Percentiles rank a stretch among this genome's conserved stretches.
Conservation (phyloP, 2,113 vertebrate species). For the Neogale vison region DNA sequence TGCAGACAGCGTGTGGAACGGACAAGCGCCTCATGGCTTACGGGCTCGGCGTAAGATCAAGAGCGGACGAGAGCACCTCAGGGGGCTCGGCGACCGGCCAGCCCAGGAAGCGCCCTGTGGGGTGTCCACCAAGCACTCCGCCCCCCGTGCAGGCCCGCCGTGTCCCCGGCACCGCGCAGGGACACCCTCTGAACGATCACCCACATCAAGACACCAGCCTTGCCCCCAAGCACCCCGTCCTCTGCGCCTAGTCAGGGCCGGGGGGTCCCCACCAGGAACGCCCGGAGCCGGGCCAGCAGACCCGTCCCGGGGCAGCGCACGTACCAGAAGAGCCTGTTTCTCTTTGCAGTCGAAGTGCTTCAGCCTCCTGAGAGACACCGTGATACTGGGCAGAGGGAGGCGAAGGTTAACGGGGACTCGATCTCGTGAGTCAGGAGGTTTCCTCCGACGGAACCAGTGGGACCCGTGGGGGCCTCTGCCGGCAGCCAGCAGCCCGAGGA, state of each 20-base stretch:
- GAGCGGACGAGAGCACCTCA: too few relatives aligned
- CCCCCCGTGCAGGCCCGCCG: background rate
- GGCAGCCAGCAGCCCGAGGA: background rate
- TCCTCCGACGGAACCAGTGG: background rate
- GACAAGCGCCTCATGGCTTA: too few relatives aligned
- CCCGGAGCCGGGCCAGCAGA: background rate
- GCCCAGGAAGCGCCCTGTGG: background rate
- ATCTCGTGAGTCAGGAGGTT: fast-evolving
- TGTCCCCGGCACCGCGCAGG: background rate
- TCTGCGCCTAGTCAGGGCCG: fast-evolving
- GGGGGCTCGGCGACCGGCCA: background rate
- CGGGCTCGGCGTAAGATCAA: background rate
- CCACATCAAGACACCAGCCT: fast-evolving
- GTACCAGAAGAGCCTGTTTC: constrained; percentile 88
- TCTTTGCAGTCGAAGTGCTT: constrained; percentile 95
- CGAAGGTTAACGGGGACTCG: background rate
- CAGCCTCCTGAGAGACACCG: constrained; percentile 86
- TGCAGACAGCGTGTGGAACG: background rate
- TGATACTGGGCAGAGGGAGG: constrained; percentile 83
- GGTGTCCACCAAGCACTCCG: background rate
- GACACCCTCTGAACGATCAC: background rate
- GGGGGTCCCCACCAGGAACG: background rate
- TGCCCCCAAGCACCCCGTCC: background rate
- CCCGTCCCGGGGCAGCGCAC: constrained; percentile 20
- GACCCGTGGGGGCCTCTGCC: background rate